Evolutionary conservation across 2,113 vertebrate genomes (phyloP).

Genomic region (Scomber scombrus): DNA sequence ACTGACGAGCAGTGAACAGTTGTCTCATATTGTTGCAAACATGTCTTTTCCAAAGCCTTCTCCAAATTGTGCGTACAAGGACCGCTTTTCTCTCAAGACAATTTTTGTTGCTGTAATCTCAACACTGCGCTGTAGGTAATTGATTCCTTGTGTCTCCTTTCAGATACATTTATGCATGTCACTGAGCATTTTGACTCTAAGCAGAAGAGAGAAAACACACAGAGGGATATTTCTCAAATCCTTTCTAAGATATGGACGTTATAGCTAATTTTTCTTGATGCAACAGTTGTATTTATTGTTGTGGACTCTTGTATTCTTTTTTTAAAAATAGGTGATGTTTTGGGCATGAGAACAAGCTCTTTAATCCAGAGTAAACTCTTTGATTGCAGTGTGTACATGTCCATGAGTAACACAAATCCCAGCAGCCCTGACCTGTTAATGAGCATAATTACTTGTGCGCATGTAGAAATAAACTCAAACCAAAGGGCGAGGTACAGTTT

Average conservation of each 20-base stretch:
- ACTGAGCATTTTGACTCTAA: not conserved
- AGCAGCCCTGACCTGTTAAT: slow-evolving; percentile 40
- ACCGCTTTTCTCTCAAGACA: not conserved
- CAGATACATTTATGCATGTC: not conserved
- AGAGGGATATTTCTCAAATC: not conserved
- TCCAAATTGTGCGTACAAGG: slow-evolving; percentile 31
- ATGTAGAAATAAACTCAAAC: slow-evolving; percentile 28
- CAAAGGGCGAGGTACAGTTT: not conserved
- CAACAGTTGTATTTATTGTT: not conserved
- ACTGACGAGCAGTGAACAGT: not conserved
- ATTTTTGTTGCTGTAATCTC: slow-evolving; percentile 5
- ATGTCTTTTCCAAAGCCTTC: slow-evolving; percentile 19
- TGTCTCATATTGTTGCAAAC: not conserved
- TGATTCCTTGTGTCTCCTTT: slow-evolving; percentile 44
- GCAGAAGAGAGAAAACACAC: not conserved
- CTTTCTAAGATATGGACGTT: not conserved
- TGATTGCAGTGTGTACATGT: slow-evolving; percentile 47
- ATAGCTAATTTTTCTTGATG: not conserved
- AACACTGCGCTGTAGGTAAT: not conserved
- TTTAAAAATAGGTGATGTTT: not conserved
- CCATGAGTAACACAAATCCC: slow-evolving; percentile 21
- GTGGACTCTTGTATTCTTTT: not conserved
- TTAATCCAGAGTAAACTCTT: slow-evolving; percentile 11
- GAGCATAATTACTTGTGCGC: slow-evolving; percentile 35
- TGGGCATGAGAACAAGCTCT: not conserved